phyloP scores from a whole-genome alignment of 2,797 vertebrate species.

The Anguilla marmorata region DNA sequence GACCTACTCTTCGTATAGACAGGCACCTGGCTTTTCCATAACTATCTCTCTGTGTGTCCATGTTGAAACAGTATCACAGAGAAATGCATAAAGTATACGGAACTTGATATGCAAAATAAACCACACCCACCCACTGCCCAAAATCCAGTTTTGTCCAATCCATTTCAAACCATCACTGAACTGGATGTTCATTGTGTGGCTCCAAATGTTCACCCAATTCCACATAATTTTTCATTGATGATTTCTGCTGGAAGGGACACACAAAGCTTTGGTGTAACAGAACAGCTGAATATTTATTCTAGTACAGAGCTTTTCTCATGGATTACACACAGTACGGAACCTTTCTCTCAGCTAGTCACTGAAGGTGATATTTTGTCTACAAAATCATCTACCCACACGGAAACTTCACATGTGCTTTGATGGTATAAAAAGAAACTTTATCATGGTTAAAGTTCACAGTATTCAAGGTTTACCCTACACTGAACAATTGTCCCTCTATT shows the following conservation, averaged over 20 bases:
- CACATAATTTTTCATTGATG: not conserved
- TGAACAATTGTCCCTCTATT: not conserved
- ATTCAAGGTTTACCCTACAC: not conserved
- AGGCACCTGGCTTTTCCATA: not conserved
- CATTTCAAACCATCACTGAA: not conserved
- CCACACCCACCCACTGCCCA: not conserved
- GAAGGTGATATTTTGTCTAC: slow-evolving; percentile 55
- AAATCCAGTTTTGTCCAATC: not conserved
- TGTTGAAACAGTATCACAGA: not conserved
- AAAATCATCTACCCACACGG: slow-evolving; percentile 47
- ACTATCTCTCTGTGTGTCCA: not conserved
- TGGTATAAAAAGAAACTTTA: slow-evolving; percentile 47
- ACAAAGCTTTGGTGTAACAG: not conserved
- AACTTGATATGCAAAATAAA: not conserved
- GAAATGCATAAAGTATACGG: not conserved
- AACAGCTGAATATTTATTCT: not conserved
- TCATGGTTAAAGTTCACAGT: not conserved
- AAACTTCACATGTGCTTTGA: not conserved
- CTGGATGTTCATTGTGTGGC: not conserved
- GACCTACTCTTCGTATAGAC: not conserved
- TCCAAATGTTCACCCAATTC: not conserved
- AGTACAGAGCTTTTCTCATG: not conserved
- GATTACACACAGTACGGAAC: not conserved
- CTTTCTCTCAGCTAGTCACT: slow-evolving; percentile 37
- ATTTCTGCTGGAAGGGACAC: not conserved